Conservation (phyloP, 2,113 vertebrate species). For the Rhadina sibilatrix region DNA sequence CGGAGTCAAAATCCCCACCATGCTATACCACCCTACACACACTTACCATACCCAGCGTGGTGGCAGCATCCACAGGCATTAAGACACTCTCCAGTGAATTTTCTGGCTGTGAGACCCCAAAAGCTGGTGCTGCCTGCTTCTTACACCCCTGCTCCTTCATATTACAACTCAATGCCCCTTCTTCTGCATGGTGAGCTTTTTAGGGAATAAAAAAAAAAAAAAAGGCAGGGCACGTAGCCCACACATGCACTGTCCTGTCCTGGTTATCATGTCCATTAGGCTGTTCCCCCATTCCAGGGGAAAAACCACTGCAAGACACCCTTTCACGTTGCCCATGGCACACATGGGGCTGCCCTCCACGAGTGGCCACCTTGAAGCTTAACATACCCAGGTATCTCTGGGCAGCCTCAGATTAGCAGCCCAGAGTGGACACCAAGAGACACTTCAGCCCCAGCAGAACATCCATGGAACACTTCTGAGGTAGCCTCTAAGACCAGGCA, state of each 20-base stretch:
- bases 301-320: neutral
- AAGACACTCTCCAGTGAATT: neutral
- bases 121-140: neutral
- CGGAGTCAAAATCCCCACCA: neutral
- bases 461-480: rapidly evolving
- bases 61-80: neutral
- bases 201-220: neutral
- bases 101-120: neutral
- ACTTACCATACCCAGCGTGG: rapidly evolving
- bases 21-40: rapidly evolving
- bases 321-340: neutral
- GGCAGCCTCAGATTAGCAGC: neutral
- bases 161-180: neutral
- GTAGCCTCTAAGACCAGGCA: neutral
- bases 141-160: neutral
- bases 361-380: neutral
- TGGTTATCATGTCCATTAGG: rapidly evolving
- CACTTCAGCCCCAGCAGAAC: neutral
- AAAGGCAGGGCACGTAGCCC: neutral
- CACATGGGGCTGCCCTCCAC: rapidly evolving
- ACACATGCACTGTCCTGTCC: neutral
- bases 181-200: neutral
- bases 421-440: rapidly evolving
- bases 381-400: neutral
- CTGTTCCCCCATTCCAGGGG: neutral